Base-by-base conservation (phyloP, 2,113 vertebrate species). In the Nematolebias whitei region DNA sequence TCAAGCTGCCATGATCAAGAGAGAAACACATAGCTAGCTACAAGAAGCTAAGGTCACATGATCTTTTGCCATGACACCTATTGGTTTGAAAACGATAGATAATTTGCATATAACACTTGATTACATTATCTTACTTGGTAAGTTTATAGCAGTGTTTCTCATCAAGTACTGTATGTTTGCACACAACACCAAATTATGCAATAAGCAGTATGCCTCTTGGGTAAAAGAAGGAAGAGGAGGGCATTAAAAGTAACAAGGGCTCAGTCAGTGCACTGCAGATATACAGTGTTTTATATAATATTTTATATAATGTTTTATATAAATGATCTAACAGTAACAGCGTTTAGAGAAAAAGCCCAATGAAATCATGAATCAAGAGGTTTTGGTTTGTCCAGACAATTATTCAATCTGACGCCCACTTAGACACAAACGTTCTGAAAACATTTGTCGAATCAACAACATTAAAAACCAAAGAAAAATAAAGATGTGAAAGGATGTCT, bases 1-100 rank as follows among this genome's bases (percentile, higher is more conserved):
- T 81, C 83, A 86, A 73, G 49, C 68, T 69, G 70, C 77, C 76
- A 75, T 58, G 72, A 82, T 85, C 44, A 78, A 76, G 63, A 70
- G 57, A 44, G 67, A 76, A 75, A 70, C 29, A 65, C 38, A 66
- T 15, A 67, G 57, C 56, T 4, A 29, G 65, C 69, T 58, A 73
- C 26, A 61, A 9, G 50, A 50, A 12, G 39, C 55, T 45, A 44
- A 29, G 58, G 18, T 74, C 74, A 63, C 23, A 0, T 44, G 60
- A 19, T 65, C 13, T 22, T 63, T 39, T 20, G 57, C 47, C 26
- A 22, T 61, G 35, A 39, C 69, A 35, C 32, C 10, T 35, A 72
- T 55, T 16, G 4, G 26, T 61, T 55, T 11, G n/a, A 48, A n/a
- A 39, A 47, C 29, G 26, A 7, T 20, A 2, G 32, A n/a, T 19